Conservation (phyloP, 1,140 invertebrate genomes). For the Aleiodes sp. region DNA sequence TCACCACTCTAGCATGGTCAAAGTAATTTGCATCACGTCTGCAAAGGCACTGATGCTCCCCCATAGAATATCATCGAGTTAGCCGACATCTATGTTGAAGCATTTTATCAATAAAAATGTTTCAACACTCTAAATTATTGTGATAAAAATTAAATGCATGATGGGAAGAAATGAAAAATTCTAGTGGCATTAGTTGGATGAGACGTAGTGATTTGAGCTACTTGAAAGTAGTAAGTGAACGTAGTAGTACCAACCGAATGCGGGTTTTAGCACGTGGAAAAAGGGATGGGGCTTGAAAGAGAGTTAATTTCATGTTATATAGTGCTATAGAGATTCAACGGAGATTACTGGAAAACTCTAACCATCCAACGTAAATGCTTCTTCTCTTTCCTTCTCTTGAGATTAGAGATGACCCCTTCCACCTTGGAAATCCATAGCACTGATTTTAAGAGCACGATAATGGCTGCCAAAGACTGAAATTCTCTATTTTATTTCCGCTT, state of each 20-base stretch:
- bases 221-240: no score
- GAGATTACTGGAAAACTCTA: conserved; percentile 35
- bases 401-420: conserved; percentile 32
- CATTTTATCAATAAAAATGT: background rate
- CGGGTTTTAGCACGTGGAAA: background rate
- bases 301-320: conserved; percentile 39
- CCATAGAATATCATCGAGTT: background rate
- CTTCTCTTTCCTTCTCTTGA: background rate
- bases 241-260: conserved; percentile 11
- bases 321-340: conserved; percentile 33
- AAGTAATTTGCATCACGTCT: conserved; percentile 3
- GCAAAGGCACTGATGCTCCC: background rate
- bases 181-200: background rate
- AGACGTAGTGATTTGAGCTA: background rate
- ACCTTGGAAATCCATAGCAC: background rate
- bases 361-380: conserved; percentile 31
- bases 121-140: no score
- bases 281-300: conserved; percentile 26
- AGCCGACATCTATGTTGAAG: background rate
- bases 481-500: background rate
- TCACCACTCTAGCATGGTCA: background rate
- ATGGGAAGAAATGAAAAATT: background rate
- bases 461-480: background rate
- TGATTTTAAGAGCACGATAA: conserved; percentile 18
- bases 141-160: background rate